phyloP scores from a whole-genome alignment of 2,113 vertebrate genomes.

The Chunga burmeisteri region DNA sequence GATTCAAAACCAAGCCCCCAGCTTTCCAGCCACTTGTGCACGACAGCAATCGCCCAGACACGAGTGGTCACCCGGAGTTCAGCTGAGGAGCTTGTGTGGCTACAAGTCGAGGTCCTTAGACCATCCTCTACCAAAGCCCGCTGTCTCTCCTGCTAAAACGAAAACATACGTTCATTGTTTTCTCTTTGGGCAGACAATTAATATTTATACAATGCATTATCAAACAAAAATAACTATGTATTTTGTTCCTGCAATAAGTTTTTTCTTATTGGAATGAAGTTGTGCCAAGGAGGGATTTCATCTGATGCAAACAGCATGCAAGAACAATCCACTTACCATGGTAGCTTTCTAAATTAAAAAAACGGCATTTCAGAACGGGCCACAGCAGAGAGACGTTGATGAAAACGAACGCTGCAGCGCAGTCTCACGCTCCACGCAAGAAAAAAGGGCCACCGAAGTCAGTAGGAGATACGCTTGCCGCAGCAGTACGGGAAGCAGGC shows the following conservation, averaged over 20 bases:
- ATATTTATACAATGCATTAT: not conserved
- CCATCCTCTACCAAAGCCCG: not conserved
- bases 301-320: conserved; percentile 28
- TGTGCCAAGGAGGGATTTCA: conserved; percentile 28
- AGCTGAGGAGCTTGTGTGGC: not conserved
- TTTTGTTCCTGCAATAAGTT: conserved; percentile 5
- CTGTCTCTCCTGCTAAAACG: not conserved
- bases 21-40: not conserved
- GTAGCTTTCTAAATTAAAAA: not conserved
- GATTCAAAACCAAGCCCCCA: not conserved
- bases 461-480: not conserved
- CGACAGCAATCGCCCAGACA: not conserved
- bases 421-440: not conserved
- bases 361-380: not conserved
- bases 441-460: not conserved
- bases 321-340: not conserved
- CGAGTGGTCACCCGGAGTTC: not conserved
- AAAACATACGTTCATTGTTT: conserved; percentile 26
- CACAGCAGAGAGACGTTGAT: not conserved
- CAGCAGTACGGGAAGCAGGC: not conserved
- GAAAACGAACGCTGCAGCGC: not conserved
- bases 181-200: not conserved
- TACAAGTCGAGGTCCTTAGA: not conserved
- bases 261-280: conserved; percentile 10
- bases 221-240: not conserved